A percentile compares a stretch with the other conserved stretches of the same genome.
phyloP scores from a whole-genome alignment of 2,797 vertebrate genomes.

The Rhinella marina region DNA sequence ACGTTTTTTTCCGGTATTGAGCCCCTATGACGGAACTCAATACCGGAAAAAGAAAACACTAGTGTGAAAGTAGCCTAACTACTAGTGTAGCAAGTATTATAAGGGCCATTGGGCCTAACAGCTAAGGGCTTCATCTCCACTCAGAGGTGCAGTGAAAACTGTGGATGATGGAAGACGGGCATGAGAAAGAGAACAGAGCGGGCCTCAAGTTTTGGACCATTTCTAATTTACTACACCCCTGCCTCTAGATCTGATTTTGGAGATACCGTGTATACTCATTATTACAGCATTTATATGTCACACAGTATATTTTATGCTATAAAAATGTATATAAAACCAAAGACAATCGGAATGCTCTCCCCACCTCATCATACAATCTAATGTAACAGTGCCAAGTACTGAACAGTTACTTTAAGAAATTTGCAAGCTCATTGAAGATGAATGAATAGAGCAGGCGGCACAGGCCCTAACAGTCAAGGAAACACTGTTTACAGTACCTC shows the following conservation, averaged over 20 bases:
- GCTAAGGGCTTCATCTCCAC: too few species aligned
- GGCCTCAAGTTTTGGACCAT: too few species aligned
- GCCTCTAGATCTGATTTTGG: neutral
- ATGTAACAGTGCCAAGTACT: neutral
- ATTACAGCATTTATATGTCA: neutral
- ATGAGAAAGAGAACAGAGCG: too few species aligned
- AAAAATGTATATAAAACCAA: neutral
- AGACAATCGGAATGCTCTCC: neutral
- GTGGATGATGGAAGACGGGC: too few species aligned
- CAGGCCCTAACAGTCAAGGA: constrained; percentile 67
- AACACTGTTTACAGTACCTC: constrained; percentile 64
- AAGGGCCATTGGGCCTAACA: too few species aligned
- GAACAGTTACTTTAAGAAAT: constrained; percentile 1
- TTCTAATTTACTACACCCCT: too few species aligned
- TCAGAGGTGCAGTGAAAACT: too few species aligned
- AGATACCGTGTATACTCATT: neutral
- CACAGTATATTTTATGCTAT: neutral
- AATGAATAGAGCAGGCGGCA: constrained; percentile 33
- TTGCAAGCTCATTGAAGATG: constrained; percentile 36
- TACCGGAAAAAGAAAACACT: too few species aligned
- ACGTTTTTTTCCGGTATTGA: too few species aligned
- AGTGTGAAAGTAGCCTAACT: too few species aligned
- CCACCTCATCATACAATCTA: neutral
- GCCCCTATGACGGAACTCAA: too few species aligned
- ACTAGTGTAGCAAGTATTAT: too few species aligned